These are phyloP conservation scores for Hypselothyrea guttata DNA, from an alignment of 2,888 invertebrate genomes.

Conservation along the genomic window DNA sequence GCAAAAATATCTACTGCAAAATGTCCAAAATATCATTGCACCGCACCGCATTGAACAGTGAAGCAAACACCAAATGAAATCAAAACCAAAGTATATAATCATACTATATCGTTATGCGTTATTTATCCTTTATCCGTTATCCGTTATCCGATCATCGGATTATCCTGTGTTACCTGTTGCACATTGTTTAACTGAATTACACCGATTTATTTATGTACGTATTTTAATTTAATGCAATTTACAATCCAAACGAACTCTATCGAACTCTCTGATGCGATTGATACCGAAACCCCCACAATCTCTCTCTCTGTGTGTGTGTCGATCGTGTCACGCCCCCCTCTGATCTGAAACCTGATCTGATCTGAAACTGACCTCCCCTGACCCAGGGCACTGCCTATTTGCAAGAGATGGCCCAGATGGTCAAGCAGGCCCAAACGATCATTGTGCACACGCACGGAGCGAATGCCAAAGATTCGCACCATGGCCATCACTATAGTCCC, in stretches of 20 bases:
- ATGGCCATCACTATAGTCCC: constrained; percentile 76
- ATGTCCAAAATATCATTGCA: constrained; percentile 20
- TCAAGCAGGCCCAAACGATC: constrained; percentile 80
- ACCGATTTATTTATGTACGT: constrained; percentile 23
- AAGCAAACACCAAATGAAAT: not conserved
- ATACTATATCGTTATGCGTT: too few relatives aligned
- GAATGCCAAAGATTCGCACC: constrained; percentile 70
- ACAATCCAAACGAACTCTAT: constrained; percentile 39
- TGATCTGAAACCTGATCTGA: not conserved
- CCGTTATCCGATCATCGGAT: constrained; percentile 20
- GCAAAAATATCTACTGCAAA: constrained; percentile 12
- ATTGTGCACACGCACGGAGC: constrained; percentile 79
- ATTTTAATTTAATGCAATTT: constrained; percentile 65
- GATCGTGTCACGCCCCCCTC: constrained; percentile 2
- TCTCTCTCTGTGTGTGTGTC: too few relatives aligned
- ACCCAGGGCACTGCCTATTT: constrained; percentile 79
- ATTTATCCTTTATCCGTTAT: too few relatives aligned
- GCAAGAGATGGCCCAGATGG: constrained; percentile 81
- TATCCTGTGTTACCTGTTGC: constrained; percentile 9
- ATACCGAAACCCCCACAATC: constrained; percentile 17
- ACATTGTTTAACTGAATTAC: constrained; percentile 16
- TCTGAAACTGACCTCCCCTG: not conserved
- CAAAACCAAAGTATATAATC: constrained; percentile 1
- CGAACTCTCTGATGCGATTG: constrained; percentile 15
- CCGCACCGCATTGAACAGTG: constrained; percentile 21